Percentiles rank a stretch among this genome's conserved stretches.
phyloP scores from a whole-genome alignment of 2,797 vertebrate species.

The Acanthurus lineatus region DNA sequence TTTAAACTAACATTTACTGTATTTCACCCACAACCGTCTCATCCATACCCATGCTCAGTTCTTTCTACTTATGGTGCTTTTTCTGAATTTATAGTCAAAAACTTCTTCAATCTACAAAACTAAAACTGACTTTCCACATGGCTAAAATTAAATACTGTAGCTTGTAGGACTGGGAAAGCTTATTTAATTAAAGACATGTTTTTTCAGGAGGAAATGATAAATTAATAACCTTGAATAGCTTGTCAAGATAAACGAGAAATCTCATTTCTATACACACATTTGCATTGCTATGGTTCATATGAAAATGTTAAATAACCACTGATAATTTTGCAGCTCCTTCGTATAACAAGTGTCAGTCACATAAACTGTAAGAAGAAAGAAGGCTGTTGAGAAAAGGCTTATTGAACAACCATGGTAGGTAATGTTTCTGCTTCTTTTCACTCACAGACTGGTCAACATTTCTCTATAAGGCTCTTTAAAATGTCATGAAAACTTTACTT shows the following conservation, averaged over 20 bases:
- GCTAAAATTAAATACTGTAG: conserved; percentile 74
- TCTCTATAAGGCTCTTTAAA: background rate
- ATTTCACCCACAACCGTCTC: conserved; percentile 56
- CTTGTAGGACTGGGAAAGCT: conserved; percentile 79
- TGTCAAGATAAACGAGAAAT: conserved; percentile 50
- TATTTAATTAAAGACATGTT: conserved; percentile 50
- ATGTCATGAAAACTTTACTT: background rate
- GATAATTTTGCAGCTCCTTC: conserved; percentile 23
- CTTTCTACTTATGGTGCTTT: conserved; percentile 32
- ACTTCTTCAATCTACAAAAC: conserved; percentile 49
- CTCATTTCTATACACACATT: conserved; percentile 49
- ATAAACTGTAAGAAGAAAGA: conserved; percentile 16
- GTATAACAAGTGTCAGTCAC: conserved; percentile 35
- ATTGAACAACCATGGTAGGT: conserved; percentile 32
- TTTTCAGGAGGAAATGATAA: conserved; percentile 20
- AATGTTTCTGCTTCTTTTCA: background rate
- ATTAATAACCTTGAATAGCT: conserved; percentile 53
- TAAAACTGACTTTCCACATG: conserved; percentile 63
- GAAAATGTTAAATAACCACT: conserved; percentile 38
- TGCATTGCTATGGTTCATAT: conserved; percentile 58
- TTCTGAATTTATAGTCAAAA: conserved; percentile 41
- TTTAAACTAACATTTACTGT: conserved; percentile 55
- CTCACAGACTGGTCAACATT: conserved; percentile 8
- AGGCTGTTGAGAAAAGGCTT: conserved; percentile 14
- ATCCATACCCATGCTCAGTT: conserved; percentile 30